Evolutionary conservation across 1,140 invertebrate species (phyloP), one percentile per base, ranked within the genome.

Genomic region (Catajapyx aquilonaris): DNA sequence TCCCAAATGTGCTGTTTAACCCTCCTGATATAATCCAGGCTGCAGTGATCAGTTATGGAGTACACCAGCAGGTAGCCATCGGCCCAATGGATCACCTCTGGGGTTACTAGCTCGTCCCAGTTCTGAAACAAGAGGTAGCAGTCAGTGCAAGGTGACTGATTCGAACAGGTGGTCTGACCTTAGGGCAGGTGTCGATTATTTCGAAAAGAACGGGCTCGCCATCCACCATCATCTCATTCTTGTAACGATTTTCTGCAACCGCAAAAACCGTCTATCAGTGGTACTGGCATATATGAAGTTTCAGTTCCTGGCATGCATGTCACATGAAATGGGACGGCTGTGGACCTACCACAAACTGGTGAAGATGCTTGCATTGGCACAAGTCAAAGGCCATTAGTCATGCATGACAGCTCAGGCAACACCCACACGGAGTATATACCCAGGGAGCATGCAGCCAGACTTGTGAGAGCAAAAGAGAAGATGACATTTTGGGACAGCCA

Each of bases 141-240:
- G n/a, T n/a, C n/a, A n/a, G n/a, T n/a, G n/a, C n/a, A n/a, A n/a
- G n/a, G n/a, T n/a, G n/a, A n/a, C n/a, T n/a, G n/a, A n/a, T 20
- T 20, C 32, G 28, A 39, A 39, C 40, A 42, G 38, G 40, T 31
- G 28, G 40, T 49, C 44, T 66, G 66, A 85, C 81, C 69, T 83
- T 81, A 18, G 77, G 81, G 55, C 85, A 91, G 16, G 84, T 85
- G 55, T 93, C 87, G 38, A 90, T 60, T 47, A 93, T 85, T 60
- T 93, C 87, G 52, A 87, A 88, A 18, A 87, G 62, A 37, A 90
- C 75, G 3, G 81, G 75, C 50, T 93, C 87, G 4, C 79, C 76
- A 49, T 91, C 86, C 10, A 93, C 70, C 44, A 85, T 57, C n/a
- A 81, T 73, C 56, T 88, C 83, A 52, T 88, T 81, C 50, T 87